Evolutionary conservation across 2,113 vertebrate genomes (phyloP).

Genomic region (Lagenorhynchus albirostris): DNA sequence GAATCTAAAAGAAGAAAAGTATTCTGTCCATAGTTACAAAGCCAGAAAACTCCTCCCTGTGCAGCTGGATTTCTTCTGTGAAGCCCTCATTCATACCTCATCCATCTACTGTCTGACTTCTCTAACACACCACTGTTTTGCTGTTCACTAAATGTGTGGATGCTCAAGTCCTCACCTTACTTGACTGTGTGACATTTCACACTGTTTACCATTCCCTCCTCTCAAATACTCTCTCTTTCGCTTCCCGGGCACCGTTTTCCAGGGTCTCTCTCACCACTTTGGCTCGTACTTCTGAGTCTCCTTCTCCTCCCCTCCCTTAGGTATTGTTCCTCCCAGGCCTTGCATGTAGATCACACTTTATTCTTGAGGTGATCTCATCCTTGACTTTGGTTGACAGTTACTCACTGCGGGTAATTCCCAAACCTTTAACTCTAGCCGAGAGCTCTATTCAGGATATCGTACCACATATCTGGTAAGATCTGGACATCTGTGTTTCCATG

Average conservation of each 20-base stretch:
- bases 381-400: not conserved
- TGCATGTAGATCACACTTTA: not conserved
- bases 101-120: not conserved
- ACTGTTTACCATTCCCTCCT: not conserved
- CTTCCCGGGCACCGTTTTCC: not conserved
- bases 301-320: not conserved
- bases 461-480: not conserved
- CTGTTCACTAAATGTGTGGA: not conserved
- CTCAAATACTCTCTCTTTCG: not conserved
- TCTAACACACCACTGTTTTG: not conserved
- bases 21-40: not conserved
- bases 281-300: not conserved
- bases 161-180: not conserved
- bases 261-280: not conserved
- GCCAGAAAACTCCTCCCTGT: not conserved
- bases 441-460: not conserved
- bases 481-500: not conserved
- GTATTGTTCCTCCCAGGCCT: not conserved
- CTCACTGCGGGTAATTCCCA: not conserved
- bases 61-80: not conserved
- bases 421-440: not conserved
- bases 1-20: not conserved
- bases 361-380: not conserved
- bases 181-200: not conserved
- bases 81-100: not conserved